A percentile compares a stretch with the other conserved stretches of the same genome.
These are phyloP conservation scores for Gopherus flavomarginatus DNA, from an alignment of 2,113 vertebrate genomes.

Conservation along the genomic window DNA sequence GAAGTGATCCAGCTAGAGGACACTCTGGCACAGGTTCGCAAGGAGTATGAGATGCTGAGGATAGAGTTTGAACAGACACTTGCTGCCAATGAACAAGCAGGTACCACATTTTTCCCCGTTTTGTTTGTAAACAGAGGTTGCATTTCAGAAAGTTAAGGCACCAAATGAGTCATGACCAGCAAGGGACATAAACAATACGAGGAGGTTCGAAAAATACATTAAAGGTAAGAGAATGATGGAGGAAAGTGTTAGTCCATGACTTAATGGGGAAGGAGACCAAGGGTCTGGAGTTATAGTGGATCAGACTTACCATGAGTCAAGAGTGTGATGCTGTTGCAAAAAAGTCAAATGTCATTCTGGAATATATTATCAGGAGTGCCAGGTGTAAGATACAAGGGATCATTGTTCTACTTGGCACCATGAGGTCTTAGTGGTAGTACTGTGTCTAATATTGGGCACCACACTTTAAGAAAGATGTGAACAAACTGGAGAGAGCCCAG, in stretches of 20 bases:
- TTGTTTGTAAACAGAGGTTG: background rate
- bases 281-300: background rate
- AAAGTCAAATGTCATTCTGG: background rate
- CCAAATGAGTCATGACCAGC: background rate
- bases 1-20: constrained; percentile 99
- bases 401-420: background rate
- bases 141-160: background rate
- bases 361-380: background rate
- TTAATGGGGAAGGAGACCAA: background rate
- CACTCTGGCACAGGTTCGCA: constrained; percentile 95
- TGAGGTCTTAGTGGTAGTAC: background rate
- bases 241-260: background rate
- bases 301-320: background rate
- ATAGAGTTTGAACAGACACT: constrained; percentile 98
- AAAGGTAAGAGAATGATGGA: background rate
- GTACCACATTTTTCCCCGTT: constrained; percentile 68
- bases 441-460: too few relatives aligned
- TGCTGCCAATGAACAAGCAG: constrained; percentile 98
- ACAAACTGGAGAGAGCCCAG: too few relatives aligned
- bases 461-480: too few relatives aligned
- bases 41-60: constrained; percentile 97
- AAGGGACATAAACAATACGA: background rate
- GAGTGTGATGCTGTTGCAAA: background rate
- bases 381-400: background rate
- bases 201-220: background rate